Conservation (phyloP, 37 sponge, comb jelly and placozoan species). For the Halisarca cf. caerulea region DNA sequence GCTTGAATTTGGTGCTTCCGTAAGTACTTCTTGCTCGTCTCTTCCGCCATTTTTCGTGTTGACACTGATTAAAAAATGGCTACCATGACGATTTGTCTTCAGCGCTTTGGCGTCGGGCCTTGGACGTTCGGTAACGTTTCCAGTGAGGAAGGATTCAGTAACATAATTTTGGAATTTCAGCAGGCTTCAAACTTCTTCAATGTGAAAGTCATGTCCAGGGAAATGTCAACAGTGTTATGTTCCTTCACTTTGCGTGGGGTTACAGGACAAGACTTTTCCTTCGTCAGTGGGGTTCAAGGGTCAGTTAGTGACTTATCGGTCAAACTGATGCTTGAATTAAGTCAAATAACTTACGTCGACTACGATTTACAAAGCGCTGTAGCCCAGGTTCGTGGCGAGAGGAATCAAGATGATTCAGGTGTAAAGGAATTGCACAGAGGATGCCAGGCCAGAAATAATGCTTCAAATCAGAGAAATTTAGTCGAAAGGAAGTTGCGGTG, state of each 20-base stretch:
- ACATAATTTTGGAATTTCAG: not conserved
- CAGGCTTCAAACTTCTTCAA: not conserved
- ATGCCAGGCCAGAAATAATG: not conserved
- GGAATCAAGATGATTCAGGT: not conserved
- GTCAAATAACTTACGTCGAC: not conserved
- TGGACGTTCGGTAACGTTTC: constrained; percentile 12
- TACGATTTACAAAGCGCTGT: not conserved
- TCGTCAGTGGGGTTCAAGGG: constrained; percentile 47
- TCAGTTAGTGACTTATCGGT: constrained; percentile 55
- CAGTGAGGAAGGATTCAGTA: not conserved
- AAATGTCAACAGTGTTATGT: not conserved
- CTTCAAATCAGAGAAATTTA: not conserved
- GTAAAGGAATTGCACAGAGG: no score
- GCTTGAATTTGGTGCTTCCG: constrained; percentile 71
- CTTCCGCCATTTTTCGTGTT: constrained; percentile 6
- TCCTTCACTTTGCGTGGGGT: not conserved
- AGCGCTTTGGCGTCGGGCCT: not conserved
- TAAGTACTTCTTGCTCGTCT: constrained; percentile 44
- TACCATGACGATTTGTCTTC: not conserved
- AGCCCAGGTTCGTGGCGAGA: not conserved
- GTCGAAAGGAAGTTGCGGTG: constrained; percentile 16
- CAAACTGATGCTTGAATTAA: constrained; percentile 53
- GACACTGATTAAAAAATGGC: constrained; percentile 5
- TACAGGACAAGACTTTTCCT: not conserved
- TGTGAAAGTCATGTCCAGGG: constrained; percentile 2